A percentile compares a stretch with the other conserved stretches of the same genome.
phyloP scores from a whole-genome alignment of 2,113 vertebrate genomes.

The Nothobranchius furzeri region DNA sequence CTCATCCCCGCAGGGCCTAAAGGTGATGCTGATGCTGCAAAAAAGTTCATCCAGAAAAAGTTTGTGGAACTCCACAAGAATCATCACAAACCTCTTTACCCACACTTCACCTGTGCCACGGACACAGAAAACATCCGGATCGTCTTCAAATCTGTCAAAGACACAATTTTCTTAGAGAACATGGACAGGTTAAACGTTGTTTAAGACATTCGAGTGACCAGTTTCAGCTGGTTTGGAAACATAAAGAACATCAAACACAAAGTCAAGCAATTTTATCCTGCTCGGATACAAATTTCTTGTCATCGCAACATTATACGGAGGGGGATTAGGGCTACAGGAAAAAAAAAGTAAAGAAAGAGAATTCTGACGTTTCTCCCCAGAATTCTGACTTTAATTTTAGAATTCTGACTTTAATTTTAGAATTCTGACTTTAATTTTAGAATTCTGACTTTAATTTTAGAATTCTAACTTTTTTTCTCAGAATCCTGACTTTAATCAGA shows the following conservation, averaged over 20 bases:
- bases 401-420: no score
- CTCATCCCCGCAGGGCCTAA: slow-evolving; percentile 73
- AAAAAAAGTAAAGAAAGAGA: no score
- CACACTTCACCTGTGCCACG: slow-evolving; percentile 87
- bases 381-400: no score
- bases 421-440: no score
- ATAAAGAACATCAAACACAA: background rate
- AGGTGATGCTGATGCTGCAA: slow-evolving; percentile 75
- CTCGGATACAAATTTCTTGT: no score
- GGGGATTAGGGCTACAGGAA: no score
- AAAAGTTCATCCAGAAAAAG: slow-evolving; percentile 84
- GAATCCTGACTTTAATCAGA: no score
- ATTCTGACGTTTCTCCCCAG: no score
- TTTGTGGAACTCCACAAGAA: slow-evolving; percentile 78
- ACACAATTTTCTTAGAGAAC: slow-evolving; percentile 81
- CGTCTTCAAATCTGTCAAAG: slow-evolving; percentile 84
- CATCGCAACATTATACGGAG: no score
- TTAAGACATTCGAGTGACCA: slow-evolving; percentile 34
- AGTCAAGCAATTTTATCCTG: background rate
- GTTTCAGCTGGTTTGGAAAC: no score
- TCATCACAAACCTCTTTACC: slow-evolving; percentile 80
- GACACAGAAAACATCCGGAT: slow-evolving; percentile 87
- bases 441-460: no score
- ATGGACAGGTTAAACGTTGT: slow-evolving; percentile 76
- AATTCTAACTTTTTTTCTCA: no score